Base-by-base conservation (phyloP, 2,888 invertebrate species). In the Drosophila hawaiiensis region DNA sequence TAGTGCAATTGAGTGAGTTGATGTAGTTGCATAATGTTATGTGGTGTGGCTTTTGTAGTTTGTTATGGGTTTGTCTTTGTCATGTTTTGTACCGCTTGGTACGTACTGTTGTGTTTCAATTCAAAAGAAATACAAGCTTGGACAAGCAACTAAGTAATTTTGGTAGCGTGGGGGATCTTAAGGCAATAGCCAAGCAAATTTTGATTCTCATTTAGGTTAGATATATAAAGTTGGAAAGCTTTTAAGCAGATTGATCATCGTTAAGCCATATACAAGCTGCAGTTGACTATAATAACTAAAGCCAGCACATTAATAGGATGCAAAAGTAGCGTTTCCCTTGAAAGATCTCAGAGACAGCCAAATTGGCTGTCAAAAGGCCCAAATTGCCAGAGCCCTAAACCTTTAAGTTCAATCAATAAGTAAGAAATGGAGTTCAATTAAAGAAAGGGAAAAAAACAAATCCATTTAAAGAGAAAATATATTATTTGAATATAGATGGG, bases 131-230 rank as follows among this genome's bases (percentile, higher is more conserved):
- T n/a, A 37, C 47, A 61, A 29, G 25, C 47, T 25, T 4, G 59
- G 50, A 63, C 72, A 77, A 68, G 78, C 58, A 72, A 59, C 52
- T 80, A 65, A 63, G 55, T 79, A 71, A 55, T 68, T 39, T n/a
- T 12, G 35, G 19, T 29, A 43, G 58, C 41, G 58, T 29, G 31
- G 71, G 29, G 58, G 50, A 16, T 64, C 43, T 76, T 53, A 47
- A 16, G 59, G 37, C 49, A 33, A 35, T 31, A 53, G 54, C 53
- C 67, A 78, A 72, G 64, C 67, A 59, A 64, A 43, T 59, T 61
- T 58, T 43, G 43, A 28, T 31, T 60, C 59, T 52, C 59, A 37
- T 37, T 29, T 53, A 31, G 41, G 28, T 12, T 12, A 28, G 29
- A 28, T 39, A 37, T 49, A 31, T 49, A 37, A 37, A 43, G 47